These are phyloP conservation scores for Torymus tubicola DNA, from an alignment of 2,888 invertebrate genomes.

Conservation along the genomic window DNA sequence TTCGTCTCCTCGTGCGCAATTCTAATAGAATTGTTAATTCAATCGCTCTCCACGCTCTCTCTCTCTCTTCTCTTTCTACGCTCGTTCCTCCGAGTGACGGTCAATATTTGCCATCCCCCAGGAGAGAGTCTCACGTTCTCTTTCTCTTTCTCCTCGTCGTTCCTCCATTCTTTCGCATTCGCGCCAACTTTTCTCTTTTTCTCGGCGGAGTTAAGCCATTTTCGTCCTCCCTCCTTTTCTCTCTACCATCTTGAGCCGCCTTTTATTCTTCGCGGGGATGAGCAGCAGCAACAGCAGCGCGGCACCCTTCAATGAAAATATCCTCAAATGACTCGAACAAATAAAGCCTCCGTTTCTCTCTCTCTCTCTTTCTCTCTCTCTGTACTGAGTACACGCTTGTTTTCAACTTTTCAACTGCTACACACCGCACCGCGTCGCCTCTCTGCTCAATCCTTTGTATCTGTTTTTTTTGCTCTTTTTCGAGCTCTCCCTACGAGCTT, in stretches of 20 bases:
- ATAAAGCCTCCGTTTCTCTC: constrained; percentile 40
- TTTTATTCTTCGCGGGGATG: constrained; percentile 28
- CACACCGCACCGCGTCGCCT: neutral
- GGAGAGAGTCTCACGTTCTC: neutral
- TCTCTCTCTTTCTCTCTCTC: constrained; percentile 6
- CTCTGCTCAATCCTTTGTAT: neutral
- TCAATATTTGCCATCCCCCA: constrained; percentile 49
- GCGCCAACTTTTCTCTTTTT: constrained; percentile 7
- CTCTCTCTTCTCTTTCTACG: neutral
- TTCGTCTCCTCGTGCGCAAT: constrained; percentile 25
- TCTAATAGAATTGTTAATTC: constrained; percentile 56
- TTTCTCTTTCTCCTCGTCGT: neutral
- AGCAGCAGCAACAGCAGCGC: constrained; percentile 1
- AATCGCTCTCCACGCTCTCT: constrained; percentile 38
- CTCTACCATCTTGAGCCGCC: neutral
- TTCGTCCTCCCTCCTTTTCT: constrained; percentile 12
- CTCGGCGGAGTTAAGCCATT: constrained; percentile 54
- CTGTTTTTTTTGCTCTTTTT: constrained; percentile 1
- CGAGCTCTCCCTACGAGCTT: neutral
- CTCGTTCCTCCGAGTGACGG: constrained; percentile 35
- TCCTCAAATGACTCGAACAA: constrained; percentile 50
- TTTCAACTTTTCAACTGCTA: constrained; percentile 27
- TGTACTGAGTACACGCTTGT: neutral
- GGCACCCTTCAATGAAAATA: constrained; percentile 56
- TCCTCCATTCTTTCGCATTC: too few relatives aligned